Conservation (phyloP, 2,888 invertebrate species). For the Drosophila macrospina region DNA sequence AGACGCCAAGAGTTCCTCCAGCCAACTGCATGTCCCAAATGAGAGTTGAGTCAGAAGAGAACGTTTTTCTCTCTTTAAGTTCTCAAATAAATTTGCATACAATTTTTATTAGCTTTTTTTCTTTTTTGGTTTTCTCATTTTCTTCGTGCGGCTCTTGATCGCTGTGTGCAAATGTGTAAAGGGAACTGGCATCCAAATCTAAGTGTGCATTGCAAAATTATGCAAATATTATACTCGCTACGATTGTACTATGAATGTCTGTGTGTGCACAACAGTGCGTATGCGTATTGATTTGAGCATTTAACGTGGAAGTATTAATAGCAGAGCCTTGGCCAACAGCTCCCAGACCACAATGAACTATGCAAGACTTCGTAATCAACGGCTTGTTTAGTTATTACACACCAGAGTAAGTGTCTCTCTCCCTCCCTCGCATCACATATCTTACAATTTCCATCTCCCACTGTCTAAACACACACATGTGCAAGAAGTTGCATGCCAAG, state of each 20-base stretch:
- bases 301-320: constrained; percentile 7
- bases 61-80: constrained; percentile 55
- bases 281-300: constrained; percentile 63
- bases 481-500: background rate
- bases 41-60: constrained; percentile 28
- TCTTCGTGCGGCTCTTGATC: constrained; percentile 18
- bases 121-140: background rate
- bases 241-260: constrained; percentile 19
- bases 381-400: constrained; percentile 33
- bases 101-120: constrained; percentile 27
- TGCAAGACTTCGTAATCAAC: constrained; percentile 29
- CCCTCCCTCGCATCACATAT: background rate
- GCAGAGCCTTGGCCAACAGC: background rate
- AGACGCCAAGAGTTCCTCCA: constrained; percentile 8
- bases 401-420: background rate
- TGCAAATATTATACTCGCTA: constrained; percentile 67
- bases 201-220: constrained; percentile 74
- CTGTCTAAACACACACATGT: background rate
- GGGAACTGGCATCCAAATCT: constrained; percentile 48
- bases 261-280: constrained; percentile 60
- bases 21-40: constrained; percentile 32
- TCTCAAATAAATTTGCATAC: constrained; percentile 68
- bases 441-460: background rate
- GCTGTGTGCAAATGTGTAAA: constrained; percentile 41
- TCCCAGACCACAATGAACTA: constrained; percentile 32